A percentile compares a stretch with the other conserved stretches of the same genome.
These are phyloP conservation scores for Amphipoea lucens DNA, from an alignment of 2,888 invertebrate species.

Conservation along the genomic window DNA sequence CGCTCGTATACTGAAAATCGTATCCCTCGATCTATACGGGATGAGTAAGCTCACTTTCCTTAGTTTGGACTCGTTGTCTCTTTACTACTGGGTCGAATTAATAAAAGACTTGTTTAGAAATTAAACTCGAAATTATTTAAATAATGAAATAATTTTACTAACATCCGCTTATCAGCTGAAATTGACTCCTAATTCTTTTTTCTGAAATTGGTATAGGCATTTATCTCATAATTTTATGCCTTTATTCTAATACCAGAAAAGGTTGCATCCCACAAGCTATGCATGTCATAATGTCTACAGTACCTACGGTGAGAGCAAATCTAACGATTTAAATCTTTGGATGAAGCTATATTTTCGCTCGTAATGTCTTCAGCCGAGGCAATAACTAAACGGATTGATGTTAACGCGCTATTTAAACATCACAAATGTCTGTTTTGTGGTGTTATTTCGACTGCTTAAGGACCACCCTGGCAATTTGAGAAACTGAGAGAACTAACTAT, in stretches of 20 bases:
- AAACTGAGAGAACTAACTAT: background rate
- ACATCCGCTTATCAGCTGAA: background rate
- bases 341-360: conserved; percentile 28
- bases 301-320: background rate
- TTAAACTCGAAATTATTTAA: background rate
- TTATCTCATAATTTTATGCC: background rate
- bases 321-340: background rate
- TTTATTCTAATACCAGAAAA: background rate
- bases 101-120: background rate
- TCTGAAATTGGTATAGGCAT: background rate
- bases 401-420: conserved; percentile 42
- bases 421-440: conserved; percentile 34
- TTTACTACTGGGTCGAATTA: background rate
- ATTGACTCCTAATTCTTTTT: background rate
- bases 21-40: fast-evolving
- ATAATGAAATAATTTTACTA: background rate
- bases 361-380: conserved; percentile 16
- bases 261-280: background rate
- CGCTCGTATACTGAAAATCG: background rate
- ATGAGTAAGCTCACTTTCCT: background rate
- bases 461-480: conserved; percentile 10
- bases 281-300: background rate
- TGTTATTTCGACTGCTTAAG: conserved; percentile 9
- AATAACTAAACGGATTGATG: conserved; percentile 42
- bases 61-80: background rate